Conservation (phyloP, 2,113 vertebrate genomes). For the Chrysemys picta region DNA sequence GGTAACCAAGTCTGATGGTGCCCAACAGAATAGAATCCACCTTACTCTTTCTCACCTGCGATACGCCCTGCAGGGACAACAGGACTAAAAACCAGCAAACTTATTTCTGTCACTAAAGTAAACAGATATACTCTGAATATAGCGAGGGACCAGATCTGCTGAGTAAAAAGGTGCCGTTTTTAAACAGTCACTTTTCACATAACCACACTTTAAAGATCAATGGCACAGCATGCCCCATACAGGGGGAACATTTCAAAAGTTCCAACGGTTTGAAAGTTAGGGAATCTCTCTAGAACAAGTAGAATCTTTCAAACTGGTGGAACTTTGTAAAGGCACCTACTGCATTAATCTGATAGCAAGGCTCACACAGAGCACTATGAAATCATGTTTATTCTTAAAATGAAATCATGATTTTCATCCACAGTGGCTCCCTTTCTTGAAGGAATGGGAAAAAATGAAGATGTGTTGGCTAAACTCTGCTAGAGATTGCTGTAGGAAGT, state of each 20-base stretch:
- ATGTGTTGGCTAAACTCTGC: neutral
- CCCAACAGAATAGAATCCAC: neutral
- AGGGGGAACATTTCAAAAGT: neutral
- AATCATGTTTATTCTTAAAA: neutral
- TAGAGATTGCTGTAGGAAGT: slow-evolving; percentile 18
- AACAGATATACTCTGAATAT: slow-evolving; percentile 38
- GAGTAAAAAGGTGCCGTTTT: neutral
- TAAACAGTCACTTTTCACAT: neutral
- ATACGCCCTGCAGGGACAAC: neutral
- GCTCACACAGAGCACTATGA: slow-evolving; percentile 4
- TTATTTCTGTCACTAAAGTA: neutral
- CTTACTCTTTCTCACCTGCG: neutral
- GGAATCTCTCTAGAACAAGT: neutral
- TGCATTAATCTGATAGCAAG: neutral
- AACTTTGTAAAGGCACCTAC: neutral
- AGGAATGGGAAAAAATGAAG: slow-evolving; percentile 40
- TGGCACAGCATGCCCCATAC: fast-evolving
- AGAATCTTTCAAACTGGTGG: neutral
- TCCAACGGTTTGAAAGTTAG: neutral
- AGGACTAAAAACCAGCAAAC: neutral
- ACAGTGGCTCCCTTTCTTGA: slow-evolving; percentile 18
- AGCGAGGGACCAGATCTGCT: neutral
- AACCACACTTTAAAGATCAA: neutral
- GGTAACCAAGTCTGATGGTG: neutral
- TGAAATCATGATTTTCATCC: slow-evolving; percentile 13